Percentiles rank a stretch among this genome's conserved stretches.
Conservation (phyloP, 1,140 invertebrate genomes). For the Hermetia illucens region DNA sequence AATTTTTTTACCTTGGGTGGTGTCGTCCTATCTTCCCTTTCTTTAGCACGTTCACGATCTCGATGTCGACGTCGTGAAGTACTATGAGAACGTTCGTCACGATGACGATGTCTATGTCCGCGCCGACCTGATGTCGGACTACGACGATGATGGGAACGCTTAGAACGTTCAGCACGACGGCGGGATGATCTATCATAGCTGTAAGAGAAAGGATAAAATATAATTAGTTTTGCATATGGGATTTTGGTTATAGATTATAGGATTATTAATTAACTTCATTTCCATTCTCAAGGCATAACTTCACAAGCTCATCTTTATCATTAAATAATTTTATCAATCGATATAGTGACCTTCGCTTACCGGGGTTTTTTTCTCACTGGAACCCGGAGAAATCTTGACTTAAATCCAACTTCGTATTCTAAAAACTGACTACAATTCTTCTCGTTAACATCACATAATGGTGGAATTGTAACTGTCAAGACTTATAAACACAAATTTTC, state of each 20-base stretch:
- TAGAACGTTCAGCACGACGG: slow-evolving; percentile 43
- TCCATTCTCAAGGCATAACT: too few species aligned
- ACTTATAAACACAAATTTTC: too few species aligned
- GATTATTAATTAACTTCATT: too few species aligned
- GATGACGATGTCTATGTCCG: slow-evolving; percentile 39
- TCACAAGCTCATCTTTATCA: neutral
- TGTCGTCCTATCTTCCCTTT: slow-evolving; percentile 26
- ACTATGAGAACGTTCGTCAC: slow-evolving; percentile 32
- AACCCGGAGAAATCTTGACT: too few species aligned
- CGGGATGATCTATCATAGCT: slow-evolving; percentile 46
- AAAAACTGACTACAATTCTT: too few species aligned
- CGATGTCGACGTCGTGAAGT: slow-evolving; percentile 24
- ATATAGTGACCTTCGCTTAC: slow-evolving; percentile 1
- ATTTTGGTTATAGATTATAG: too few species aligned
- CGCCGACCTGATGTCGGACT: slow-evolving; percentile 40
- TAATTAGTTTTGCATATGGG: neutral
- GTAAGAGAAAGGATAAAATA: slow-evolving; percentile 10
- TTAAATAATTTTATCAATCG: neutral
- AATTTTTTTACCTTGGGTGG: slow-evolving; percentile 32
- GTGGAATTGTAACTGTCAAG: too few species aligned
- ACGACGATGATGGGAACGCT: slow-evolving; percentile 37
- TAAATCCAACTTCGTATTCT: too few species aligned
- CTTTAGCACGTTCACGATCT: slow-evolving; percentile 19
- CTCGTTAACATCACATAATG: too few species aligned
- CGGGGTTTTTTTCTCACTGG: too few species aligned